phyloP scores from a whole-genome alignment of 2,797 vertebrate species.

The Onychomys arenicola region DNA sequence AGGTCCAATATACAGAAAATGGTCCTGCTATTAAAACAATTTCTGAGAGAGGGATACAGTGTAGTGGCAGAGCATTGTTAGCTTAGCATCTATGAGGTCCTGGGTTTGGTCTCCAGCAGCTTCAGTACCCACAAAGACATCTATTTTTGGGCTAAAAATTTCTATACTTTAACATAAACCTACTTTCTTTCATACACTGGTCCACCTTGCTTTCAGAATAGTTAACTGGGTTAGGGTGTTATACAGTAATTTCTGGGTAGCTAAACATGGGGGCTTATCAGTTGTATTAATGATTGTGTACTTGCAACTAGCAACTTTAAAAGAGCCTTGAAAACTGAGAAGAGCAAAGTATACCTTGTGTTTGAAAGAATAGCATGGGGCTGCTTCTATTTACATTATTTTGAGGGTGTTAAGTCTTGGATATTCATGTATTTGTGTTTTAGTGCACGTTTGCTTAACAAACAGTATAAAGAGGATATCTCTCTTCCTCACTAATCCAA shows the following conservation, averaged over 20 bases:
- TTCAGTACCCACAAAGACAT: not conserved
- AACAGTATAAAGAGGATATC: not conserved
- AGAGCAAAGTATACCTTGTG: not conserved
- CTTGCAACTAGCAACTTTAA: conserved; percentile 32
- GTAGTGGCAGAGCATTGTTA: not conserved
- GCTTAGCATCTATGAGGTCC: no score
- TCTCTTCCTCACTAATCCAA: not conserved
- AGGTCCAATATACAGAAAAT: not conserved
- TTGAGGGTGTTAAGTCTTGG: not conserved
- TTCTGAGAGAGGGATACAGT: not conserved
- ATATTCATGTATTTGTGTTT: conserved; percentile 24
- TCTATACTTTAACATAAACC: conserved; percentile 43
- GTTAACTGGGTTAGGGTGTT: not conserved
- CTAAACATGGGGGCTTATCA: not conserved
- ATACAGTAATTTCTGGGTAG: not conserved
- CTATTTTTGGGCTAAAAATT: not conserved
- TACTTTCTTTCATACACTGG: not conserved
- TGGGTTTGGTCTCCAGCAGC: not conserved
- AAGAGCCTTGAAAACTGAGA: conserved; percentile 43
- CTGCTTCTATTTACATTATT: conserved; percentile 6
- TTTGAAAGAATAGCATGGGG: not conserved
- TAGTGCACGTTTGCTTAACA: conserved; percentile 47
- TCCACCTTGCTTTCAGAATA: not conserved
- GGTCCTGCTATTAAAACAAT: not conserved
- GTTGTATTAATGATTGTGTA: not conserved